These are phyloP conservation scores for Pristionchus maxplancki DNA, from an alignment of 2,888 invertebrate species.

Conservation along the genomic window DNA sequence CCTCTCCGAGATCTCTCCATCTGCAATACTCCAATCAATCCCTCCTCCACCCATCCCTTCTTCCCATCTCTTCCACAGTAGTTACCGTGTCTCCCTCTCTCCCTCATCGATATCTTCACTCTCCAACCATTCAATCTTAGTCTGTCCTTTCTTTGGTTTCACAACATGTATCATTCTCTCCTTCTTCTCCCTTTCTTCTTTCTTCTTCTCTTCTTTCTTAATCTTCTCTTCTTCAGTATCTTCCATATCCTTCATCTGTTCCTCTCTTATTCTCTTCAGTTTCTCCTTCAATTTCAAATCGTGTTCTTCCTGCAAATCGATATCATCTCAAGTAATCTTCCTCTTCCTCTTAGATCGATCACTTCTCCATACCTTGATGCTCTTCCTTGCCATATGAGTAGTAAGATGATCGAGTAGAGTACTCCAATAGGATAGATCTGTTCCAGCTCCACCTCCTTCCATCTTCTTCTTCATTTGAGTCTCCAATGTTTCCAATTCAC, in stretches of 20 bases:
- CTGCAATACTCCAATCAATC: conserved; percentile 13
- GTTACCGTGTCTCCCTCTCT: conserved; percentile 70
- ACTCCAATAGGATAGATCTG: conserved; percentile 99
- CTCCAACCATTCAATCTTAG: conserved; percentile 57
- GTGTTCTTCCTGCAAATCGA: conserved; percentile 85
- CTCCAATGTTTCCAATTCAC: conserved; percentile 88
- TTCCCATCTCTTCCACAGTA: not conserved
- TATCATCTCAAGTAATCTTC: not conserved
- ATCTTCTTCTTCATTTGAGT: conserved; percentile 89
- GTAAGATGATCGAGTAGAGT: conserved; percentile 92
- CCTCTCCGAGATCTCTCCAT: conserved; percentile 44
- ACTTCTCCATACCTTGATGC: conserved; percentile 19
- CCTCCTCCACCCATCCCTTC: not conserved
- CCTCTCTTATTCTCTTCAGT: conserved; percentile 90
- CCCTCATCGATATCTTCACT: conserved; percentile 73
- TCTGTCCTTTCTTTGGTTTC: conserved; percentile 48
- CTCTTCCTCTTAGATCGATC: not conserved
- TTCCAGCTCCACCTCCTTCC: conserved; percentile 89
- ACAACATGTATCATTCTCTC: conserved; percentile 53
- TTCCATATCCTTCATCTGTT: conserved; percentile 77
- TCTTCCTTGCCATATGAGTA: conserved; percentile 69
- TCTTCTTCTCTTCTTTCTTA: conserved; percentile 3
- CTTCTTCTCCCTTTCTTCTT: conserved; percentile 51
- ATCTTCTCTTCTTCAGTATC: conserved; percentile 45
- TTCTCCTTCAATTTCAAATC: conserved; percentile 91